Percentiles rank a stretch among this genome's conserved stretches.
Conservation (phyloP, 2,888 invertebrate species). For the Leistus spinibarbis region DNA sequence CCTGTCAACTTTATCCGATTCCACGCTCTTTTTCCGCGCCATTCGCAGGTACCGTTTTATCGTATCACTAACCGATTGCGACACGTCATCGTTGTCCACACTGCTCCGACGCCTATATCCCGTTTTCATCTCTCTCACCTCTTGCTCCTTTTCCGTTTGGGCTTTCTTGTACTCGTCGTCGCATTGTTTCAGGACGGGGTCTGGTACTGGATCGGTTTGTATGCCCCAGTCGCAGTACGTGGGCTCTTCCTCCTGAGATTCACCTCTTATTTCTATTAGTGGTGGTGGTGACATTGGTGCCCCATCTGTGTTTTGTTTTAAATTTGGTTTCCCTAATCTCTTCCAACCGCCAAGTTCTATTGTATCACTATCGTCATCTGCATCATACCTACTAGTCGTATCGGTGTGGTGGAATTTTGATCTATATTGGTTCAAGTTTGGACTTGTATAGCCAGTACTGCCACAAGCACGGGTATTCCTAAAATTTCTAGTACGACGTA, state of each 20-base stretch:
- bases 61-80: conserved; percentile 85
- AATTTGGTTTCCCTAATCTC: conserved; percentile 40
- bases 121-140: conserved; percentile 51
- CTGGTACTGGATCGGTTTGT: conserved; percentile 68
- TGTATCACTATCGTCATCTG: conserved; percentile 44
- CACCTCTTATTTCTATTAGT: conserved; percentile 70
- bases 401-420: conserved; percentile 46
- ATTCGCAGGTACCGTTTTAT: conserved; percentile 84
- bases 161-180: conserved; percentile 58
- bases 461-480: conserved; percentile 53
- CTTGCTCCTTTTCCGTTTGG: conserved; percentile 58
- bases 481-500: conserved; percentile 69
- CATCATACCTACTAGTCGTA: conserved; percentile 45
- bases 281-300: conserved; percentile 64
- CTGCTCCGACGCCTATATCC: conserved; percentile 70
- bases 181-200: conserved; percentile 60
- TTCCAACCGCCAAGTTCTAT: conserved; percentile 47
- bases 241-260: conserved; percentile 63
- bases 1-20: conserved; percentile 78
- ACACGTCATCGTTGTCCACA: conserved; percentile 83
- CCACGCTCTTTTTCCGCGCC: conserved; percentile 86
- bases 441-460: conserved; percentile 21
- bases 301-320: conserved; percentile 16
- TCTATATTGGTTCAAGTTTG: conserved; percentile 45
- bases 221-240: conserved; percentile 61